Percentiles rank a stretch among this genome's conserved stretches.
Conservation (phyloP, 1,140 invertebrate genomes). For the Myzus persicae region DNA sequence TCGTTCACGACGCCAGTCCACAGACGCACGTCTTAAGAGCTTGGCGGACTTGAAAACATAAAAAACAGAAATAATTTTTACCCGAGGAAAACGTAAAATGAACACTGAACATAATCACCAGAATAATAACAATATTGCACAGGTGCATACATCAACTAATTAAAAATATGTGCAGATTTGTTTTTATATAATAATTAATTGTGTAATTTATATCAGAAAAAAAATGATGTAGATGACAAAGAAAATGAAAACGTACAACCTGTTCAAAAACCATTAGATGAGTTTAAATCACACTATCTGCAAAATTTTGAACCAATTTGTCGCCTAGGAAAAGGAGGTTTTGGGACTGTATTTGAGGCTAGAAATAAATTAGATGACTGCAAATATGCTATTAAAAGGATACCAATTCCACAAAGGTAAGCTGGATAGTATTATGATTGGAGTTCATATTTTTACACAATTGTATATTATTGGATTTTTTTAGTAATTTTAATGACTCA, state of each 20-base stretch:
- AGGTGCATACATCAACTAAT: not conserved
- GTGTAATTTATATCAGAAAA: conserved; percentile 17
- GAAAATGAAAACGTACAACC: not conserved
- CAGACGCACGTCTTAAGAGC: too few relatives aligned
- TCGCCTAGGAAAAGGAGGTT: conserved; percentile 91
- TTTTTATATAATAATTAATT: not conserved
- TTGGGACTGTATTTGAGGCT: conserved; percentile 96
- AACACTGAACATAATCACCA: too few relatives aligned
- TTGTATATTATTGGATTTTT: too few relatives aligned
- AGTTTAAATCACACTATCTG: conserved; percentile 76
- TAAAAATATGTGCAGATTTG: not conserved
- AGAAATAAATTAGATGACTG: conserved; percentile 94
- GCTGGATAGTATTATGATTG: conserved; percentile 55
- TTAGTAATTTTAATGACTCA: too few relatives aligned
- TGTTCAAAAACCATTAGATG: conserved; percentile 7
- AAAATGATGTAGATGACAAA: not conserved
- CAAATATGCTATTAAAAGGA: conserved; percentile 94
- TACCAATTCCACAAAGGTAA: conserved; percentile 84
- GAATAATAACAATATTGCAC: too few relatives aligned
- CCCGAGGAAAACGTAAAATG: too few relatives aligned
- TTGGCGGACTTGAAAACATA: too few relatives aligned
- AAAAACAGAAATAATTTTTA: too few relatives aligned
- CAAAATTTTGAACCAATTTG: conserved; percentile 86
- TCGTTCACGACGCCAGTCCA: too few relatives aligned
- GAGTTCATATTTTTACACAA: too few relatives aligned